phyloP scores from a whole-genome alignment of 64 coral and sea anemone species.

The Pachyseris speciosa region DNA sequence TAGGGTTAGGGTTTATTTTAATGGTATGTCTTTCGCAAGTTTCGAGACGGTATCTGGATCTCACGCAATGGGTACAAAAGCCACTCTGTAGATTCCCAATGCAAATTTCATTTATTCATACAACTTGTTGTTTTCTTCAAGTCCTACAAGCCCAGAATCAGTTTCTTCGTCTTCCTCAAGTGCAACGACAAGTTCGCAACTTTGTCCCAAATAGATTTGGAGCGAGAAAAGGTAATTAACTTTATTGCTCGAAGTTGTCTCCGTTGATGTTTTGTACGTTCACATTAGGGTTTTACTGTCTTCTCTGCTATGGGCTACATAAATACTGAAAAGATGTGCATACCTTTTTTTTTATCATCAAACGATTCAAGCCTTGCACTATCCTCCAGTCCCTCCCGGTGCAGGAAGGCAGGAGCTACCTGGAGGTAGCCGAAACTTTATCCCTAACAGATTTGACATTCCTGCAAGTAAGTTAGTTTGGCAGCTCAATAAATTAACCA shows the following conservation, averaged over 20 bases:
- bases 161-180: neutral
- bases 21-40: no score
- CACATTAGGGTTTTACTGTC: no score
- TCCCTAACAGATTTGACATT: constrained; percentile 37
- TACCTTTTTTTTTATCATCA: no score
- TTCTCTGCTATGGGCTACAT: no score
- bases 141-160: neutral
- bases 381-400: constrained; percentile 18
- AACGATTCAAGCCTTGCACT: no score
- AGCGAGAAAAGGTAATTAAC: neutral
- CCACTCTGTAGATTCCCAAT: neutral
- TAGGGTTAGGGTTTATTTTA: no score
- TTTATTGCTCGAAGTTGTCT: neutral
- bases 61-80: no score
- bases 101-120: neutral
- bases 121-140: neutral
- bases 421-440: constrained; percentile 13
- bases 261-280: neutral
- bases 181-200: neutral
- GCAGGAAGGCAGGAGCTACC: neutral
- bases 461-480: constrained; percentile 30
- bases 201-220: constrained; percentile 3
- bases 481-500: neutral
- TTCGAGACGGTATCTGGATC: no score
- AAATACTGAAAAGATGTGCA: no score